These are phyloP conservation scores for Passer montanus DNA, from an alignment of 2,113 vertebrate species.

Conservation along the genomic window DNA sequence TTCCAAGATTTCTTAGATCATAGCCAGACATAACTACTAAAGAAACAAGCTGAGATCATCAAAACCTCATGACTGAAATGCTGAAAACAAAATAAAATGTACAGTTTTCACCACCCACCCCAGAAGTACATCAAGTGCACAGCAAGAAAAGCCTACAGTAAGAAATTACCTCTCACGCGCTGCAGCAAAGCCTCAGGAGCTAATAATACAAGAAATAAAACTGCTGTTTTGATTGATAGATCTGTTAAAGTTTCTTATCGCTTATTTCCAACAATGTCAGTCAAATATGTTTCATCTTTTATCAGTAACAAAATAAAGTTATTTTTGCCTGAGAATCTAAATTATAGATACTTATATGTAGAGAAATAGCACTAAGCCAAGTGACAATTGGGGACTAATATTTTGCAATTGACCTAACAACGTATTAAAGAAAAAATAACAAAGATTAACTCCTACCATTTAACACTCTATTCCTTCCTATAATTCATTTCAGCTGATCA, in stretches of 20 bases:
- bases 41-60: constrained; percentile 57
- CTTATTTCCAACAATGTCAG: constrained; percentile 67
- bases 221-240: constrained; percentile 67
- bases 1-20: constrained; percentile 49
- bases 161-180: constrained; percentile 51
- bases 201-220: constrained; percentile 65
- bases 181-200: constrained; percentile 60
- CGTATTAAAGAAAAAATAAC: neutral
- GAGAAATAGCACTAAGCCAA: neutral
- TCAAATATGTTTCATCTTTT: constrained; percentile 61
- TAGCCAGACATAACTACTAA: constrained; percentile 36
- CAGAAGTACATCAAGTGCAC: constrained; percentile 54
- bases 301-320: constrained; percentile 53
- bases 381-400: neutral
- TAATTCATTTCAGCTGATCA: neutral
- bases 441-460: neutral
- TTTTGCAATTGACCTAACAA: neutral
- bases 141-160: constrained; percentile 55
- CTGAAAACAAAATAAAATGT: constrained; percentile 65
- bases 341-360: constrained; percentile 15
- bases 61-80: constrained; percentile 54
- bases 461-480: neutral
- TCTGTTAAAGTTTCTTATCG: constrained; percentile 66
- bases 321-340: constrained; percentile 28
- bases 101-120: constrained; percentile 37